These are phyloP conservation scores for Coranthus polyacanthus DNA, from an alignment of 2,797 vertebrate genomes.

Conservation along the genomic window DNA sequence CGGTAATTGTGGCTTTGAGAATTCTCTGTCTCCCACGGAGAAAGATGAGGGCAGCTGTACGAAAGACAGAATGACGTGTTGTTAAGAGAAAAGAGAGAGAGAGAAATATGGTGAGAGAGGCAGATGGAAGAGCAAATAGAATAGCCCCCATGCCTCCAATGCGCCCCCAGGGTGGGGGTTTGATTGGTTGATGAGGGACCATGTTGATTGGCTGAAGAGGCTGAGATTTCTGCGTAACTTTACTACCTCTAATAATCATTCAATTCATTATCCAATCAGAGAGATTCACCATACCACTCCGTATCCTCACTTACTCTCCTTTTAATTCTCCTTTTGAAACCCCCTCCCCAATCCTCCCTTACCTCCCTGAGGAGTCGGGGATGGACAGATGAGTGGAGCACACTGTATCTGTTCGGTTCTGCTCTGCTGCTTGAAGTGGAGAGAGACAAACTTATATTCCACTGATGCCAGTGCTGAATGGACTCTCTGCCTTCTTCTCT, in stretches of 20 bases:
- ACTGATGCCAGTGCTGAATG: slow-evolving; percentile 70
- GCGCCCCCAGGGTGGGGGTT: slow-evolving; percentile 28
- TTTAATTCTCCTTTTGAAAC: slow-evolving; percentile 58
- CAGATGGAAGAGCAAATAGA: slow-evolving; percentile 54
- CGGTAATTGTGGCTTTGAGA: slow-evolving; percentile 83
- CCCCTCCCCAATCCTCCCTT: slow-evolving; percentile 50
- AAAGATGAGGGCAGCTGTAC: slow-evolving; percentile 65
- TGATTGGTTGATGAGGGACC: slow-evolving; percentile 74
- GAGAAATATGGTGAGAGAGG: slow-evolving; percentile 44
- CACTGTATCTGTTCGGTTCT: slow-evolving; percentile 80
- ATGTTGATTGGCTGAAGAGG: slow-evolving; percentile 73
- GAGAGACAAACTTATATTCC: slow-evolving; percentile 76
- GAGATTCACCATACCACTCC: slow-evolving; percentile 64
- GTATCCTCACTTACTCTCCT: slow-evolving; percentile 63
- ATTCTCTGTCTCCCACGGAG: slow-evolving; percentile 73
- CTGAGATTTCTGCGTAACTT: slow-evolving; percentile 59
- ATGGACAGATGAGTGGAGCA: slow-evolving; percentile 80
- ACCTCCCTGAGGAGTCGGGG: slow-evolving; percentile 70
- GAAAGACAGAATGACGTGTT: slow-evolving; percentile 44
- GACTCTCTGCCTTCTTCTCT: slow-evolving; percentile 62
- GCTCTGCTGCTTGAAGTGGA: slow-evolving; percentile 73
- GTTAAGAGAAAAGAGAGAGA: slow-evolving; percentile 32
- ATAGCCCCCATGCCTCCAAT: slow-evolving; percentile 15
- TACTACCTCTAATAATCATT: slow-evolving; percentile 81
- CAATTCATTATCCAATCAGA: slow-evolving; percentile 86